Conservation (phyloP, 2,888 invertebrate species). For the Tridacna gigas region DNA sequence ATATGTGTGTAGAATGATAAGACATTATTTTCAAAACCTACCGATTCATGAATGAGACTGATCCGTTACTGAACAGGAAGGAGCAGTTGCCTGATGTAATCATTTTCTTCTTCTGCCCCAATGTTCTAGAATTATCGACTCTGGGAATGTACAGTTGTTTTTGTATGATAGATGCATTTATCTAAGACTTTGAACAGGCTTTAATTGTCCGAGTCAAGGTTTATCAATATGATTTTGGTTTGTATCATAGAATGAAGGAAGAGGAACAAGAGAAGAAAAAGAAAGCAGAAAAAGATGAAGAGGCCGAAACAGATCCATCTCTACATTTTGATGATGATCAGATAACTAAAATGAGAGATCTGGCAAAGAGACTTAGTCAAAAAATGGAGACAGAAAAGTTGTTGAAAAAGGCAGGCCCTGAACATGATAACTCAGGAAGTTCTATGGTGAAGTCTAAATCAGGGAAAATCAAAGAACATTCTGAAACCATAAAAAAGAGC, state of each 20-base stretch:
- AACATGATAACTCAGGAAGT: background rate
- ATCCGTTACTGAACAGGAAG: no score
- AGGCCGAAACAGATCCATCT: conserved; percentile 60
- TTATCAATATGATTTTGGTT: no score
- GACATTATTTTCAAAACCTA: no score
- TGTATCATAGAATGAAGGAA: conserved; percentile 54
- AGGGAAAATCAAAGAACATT: conserved; percentile 29
- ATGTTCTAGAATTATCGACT: no score
- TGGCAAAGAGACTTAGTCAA: conserved; percentile 82
- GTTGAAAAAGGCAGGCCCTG: conserved; percentile 13
- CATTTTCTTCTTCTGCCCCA: no score
- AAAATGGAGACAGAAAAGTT: conserved; percentile 79
- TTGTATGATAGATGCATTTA: no score
- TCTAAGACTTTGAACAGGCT: no score
- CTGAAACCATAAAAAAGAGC: conserved; percentile 18
- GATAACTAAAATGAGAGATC: conserved; percentile 77
- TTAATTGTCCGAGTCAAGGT: no score
- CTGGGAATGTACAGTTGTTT: no score
- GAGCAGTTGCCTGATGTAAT: no score
- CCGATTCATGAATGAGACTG: no score
- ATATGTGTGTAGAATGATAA: no score
- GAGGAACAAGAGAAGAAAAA: conserved; percentile 55
- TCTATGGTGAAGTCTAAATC: background rate
- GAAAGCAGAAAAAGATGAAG: conserved; percentile 70
- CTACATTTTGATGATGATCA: conserved; percentile 71